Evolutionary conservation across 2,797 vertebrate genomes (phyloP), one percentile per base, ranked within the genome.

Genomic region (Xenopus petersii): DNA sequence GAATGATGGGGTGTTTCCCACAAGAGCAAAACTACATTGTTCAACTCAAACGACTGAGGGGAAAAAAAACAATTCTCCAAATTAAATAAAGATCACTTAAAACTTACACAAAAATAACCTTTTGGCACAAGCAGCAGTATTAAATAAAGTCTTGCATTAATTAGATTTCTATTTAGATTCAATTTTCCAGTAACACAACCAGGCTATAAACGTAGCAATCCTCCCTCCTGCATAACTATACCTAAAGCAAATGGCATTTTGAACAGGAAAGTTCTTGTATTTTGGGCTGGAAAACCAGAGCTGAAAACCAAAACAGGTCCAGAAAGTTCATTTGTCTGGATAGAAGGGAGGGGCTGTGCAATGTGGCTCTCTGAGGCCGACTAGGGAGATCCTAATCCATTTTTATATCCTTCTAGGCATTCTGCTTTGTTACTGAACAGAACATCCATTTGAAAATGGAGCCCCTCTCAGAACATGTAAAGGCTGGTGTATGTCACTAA

Each of bases 241-340:
- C 3, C 33, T 42, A 17, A 2, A 30, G 26, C 26, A 30, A 26
- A 58, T 63, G 46, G 61, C 71, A n/a, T 12, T 61, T 61, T 24
- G 2, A 67, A 65, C 5, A 54, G 33, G 9, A 24, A 58, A 48
- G 12, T 48, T 51, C 49, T 51, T 73, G 67, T 70, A 65, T 47
- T 4, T 51, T 70, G 51, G 17, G 59, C 60, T 64, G 54, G 67
- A 16, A 47, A 33, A 26, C 64, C 47, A 59, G 62, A 26, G 63
- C 42, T 64, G 30, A 61, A 60, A 16, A 66, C 64, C 61, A 30
- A 70, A 79, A 74, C 77, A 74, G 60, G 77, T 79, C 67, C 71
- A 74, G 62, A 67, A 16, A 70, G 77, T 70, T 74, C 66, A 79
- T 54, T 56, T 73, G 66, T 56, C 66, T 73, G 60, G 61, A 60